Base-by-base conservation (phyloP, 2,888 invertebrate species). In the Strigamia maritima region DNA sequence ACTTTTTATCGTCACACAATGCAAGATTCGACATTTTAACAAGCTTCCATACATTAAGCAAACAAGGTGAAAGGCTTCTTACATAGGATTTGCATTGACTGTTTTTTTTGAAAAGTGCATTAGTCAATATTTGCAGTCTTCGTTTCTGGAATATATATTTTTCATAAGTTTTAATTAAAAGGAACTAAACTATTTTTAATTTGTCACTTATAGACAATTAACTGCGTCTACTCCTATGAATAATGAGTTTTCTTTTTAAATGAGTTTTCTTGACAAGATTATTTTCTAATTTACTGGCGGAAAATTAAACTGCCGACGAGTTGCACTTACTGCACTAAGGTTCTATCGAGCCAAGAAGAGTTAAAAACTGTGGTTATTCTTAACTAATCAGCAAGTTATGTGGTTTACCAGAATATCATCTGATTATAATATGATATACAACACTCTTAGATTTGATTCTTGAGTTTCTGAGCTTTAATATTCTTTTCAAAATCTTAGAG, bases 151-250 rank as follows among this genome's bases (percentile, higher is more conserved):
- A 70, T 70, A 70, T n/a, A 44, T 70, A 70, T 70, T 2, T 26
- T 28, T 70, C 70, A 70, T 70, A 70, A 70, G 70, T 70, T 70
- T 70, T 70, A 70, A 70, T 70, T 70, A 70, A 70, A 70, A 26
- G 24, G 70, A 70, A 70, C 70, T 70, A 70, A 70, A 70, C 70
- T 70, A 70, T 70, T 70, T 70, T 70, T 70, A 70, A 70, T 70
- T 70, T 70, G 70, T 70, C 70, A 70, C 70, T 70, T 70, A 70
- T 70, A n/a, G n/a, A 70, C 70, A 70, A 70, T 70, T 70, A 70
- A 70, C 70, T 70, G 22, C 54, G 70, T 70, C 70, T 70, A 70
- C 26, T n/a, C 70, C 70, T 26, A 70, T 70, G 70, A 70, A 70
- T 70, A 70, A 70, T 70, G 70, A 70, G 70, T 70, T 70, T 70